Conservation (phyloP, 2,797 vertebrate genomes). For the Alcedo atthis region DNA sequence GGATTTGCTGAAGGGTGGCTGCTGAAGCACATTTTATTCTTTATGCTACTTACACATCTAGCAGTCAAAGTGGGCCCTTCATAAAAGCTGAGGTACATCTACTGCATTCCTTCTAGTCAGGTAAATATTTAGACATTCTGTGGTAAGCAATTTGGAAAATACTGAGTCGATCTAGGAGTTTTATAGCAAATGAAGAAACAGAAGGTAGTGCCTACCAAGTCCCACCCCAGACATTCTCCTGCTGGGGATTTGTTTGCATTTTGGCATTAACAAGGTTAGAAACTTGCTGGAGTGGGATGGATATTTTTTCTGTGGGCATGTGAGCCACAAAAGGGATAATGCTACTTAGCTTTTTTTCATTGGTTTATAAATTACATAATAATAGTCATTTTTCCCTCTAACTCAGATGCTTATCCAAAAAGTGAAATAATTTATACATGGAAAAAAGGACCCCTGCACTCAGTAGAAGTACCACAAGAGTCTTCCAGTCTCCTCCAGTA, state of each 20-base stretch:
- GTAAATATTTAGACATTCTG: background rate
- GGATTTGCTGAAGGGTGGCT: background rate
- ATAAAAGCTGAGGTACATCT: background rate
- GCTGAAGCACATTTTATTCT: background rate
- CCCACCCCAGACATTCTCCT: background rate
- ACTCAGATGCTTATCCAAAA: constrained; percentile 95
- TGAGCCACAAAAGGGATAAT: background rate
- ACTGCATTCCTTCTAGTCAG: background rate
- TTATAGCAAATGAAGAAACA: background rate
- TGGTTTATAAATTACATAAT: background rate
- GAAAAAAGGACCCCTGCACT: constrained; percentile 95
- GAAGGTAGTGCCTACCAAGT: background rate
- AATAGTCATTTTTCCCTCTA: background rate
- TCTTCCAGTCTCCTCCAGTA: constrained; percentile 98
- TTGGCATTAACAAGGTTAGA: background rate
- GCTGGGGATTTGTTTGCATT: background rate
- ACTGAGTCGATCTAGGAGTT: background rate
- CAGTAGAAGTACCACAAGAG: constrained; percentile 95
- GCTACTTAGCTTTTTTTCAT: background rate
- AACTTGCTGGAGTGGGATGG: background rate
- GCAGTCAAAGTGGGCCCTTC: background rate
- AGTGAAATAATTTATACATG: constrained; percentile 98
- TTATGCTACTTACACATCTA: background rate
- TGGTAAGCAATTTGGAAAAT: background rate
- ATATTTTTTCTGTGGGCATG: background rate